Conservation (phyloP, 2,113 vertebrate genomes). For the Platanista minor region DNA sequence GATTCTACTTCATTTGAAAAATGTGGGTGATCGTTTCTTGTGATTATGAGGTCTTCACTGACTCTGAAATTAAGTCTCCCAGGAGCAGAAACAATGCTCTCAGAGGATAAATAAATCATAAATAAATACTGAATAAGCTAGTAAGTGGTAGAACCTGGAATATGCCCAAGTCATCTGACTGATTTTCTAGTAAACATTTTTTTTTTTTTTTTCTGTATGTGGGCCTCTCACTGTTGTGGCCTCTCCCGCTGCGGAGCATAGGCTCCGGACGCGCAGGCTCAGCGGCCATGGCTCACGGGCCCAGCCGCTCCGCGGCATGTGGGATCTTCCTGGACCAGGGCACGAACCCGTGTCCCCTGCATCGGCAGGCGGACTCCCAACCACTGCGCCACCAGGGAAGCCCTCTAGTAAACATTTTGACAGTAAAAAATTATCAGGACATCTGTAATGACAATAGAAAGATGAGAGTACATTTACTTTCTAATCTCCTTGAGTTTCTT, state of each 20-base stretch:
- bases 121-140: neutral
- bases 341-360: too few relatives aligned
- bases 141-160: neutral
- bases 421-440: neutral
- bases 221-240: too few relatives aligned
- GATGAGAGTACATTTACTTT: neutral
- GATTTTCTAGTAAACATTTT: slow-evolving; percentile 9
- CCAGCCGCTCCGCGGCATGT: too few relatives aligned
- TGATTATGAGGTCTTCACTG: neutral
- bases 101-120: neutral
- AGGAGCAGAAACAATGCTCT: neutral
- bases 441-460: neutral
- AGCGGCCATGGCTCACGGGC: too few relatives aligned
- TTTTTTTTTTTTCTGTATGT: too few relatives aligned
- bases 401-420: slow-evolving; percentile 10
- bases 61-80: neutral
- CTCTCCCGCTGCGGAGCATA: too few relatives aligned
- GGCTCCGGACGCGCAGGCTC: too few relatives aligned
- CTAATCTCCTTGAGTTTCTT: neutral
- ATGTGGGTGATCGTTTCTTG: neutral
- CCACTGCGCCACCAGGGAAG: too few relatives aligned
- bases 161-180: neutral
- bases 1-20: neutral
- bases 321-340: too few relatives aligned
- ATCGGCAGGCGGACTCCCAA: too few relatives aligned